These are phyloP conservation scores for Anas acuta DNA, from an alignment of 2,797 vertebrate species.

Conservation along the genomic window DNA sequence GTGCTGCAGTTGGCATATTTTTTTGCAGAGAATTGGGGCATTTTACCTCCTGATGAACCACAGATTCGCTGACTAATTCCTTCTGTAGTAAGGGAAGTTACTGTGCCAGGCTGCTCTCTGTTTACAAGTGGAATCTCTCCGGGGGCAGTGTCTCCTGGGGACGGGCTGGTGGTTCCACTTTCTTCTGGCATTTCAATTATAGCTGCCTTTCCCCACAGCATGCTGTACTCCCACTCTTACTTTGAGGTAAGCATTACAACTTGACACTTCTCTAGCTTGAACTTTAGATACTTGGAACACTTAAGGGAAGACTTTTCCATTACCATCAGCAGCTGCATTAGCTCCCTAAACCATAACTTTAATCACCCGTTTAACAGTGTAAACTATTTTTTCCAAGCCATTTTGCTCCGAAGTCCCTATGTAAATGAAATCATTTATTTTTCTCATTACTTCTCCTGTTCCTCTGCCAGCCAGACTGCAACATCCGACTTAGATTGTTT, in stretches of 20 bases:
- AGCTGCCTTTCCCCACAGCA: background rate
- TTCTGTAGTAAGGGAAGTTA: background rate
- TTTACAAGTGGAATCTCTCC: background rate
- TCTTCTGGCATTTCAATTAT: background rate
- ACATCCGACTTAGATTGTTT: background rate
- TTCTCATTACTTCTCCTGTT: background rate
- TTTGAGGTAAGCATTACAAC: background rate
- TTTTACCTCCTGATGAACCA: background rate
- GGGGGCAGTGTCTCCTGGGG: background rate
- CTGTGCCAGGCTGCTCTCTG: background rate
- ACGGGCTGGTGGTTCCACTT: background rate
- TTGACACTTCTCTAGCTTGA: background rate
- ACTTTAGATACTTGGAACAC: background rate
- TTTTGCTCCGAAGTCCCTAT: background rate
- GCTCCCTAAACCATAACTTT: background rate
- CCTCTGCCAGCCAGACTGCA: background rate
- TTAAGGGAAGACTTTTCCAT: background rate
- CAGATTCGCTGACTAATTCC: background rate
- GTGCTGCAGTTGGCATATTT: background rate
- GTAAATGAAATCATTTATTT: background rate
- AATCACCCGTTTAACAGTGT: background rate
- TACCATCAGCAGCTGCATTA: background rate
- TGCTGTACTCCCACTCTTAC: background rate
- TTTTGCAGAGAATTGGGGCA: background rate
- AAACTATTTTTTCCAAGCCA: background rate